phyloP scores from a whole-genome alignment of 2,797 vertebrate genomes.

The Neosilurus hyrtlii region DNA sequence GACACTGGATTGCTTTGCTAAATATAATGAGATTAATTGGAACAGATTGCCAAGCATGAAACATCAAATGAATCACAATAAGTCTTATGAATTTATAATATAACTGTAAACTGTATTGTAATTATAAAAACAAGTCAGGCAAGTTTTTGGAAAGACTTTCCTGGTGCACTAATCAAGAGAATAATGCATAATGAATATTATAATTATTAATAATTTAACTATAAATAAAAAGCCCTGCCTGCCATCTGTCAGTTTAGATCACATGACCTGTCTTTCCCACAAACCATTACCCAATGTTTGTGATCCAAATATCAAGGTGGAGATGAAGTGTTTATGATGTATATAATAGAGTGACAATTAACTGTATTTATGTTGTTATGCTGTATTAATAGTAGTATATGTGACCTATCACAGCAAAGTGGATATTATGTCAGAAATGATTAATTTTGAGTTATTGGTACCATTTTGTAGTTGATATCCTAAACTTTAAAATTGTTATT shows the following conservation, averaged over 20 bases:
- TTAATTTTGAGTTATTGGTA: too few species aligned
- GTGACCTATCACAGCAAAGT: too few species aligned
- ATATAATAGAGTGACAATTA: neutral
- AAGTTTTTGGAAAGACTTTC: neutral
- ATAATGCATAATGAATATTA: constrained; percentile 14
- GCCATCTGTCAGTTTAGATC: neutral
- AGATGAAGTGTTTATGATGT: neutral
- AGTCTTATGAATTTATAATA: constrained; percentile 26
- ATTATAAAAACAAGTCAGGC: neutral
- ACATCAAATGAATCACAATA: constrained; percentile 13
- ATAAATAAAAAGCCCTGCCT: neutral
- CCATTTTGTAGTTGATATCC: too few species aligned
- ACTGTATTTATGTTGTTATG: neutral
- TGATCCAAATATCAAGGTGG: neutral
- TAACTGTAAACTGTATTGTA: constrained; percentile 7
- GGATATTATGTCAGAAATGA: too few species aligned
- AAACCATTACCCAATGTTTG: neutral
- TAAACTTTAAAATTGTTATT: too few species aligned
- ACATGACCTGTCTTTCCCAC: neutral
- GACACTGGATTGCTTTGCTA: constrained; percentile 27
- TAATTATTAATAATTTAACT: constrained; percentile 10
- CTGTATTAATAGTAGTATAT: neutral
- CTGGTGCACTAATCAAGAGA: neutral
- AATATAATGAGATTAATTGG: constrained; percentile 16
- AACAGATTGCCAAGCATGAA: constrained; percentile 8